phyloP scores from a whole-genome alignment of 2,113 vertebrate genomes.

The Brienomyrus brachyistius region DNA sequence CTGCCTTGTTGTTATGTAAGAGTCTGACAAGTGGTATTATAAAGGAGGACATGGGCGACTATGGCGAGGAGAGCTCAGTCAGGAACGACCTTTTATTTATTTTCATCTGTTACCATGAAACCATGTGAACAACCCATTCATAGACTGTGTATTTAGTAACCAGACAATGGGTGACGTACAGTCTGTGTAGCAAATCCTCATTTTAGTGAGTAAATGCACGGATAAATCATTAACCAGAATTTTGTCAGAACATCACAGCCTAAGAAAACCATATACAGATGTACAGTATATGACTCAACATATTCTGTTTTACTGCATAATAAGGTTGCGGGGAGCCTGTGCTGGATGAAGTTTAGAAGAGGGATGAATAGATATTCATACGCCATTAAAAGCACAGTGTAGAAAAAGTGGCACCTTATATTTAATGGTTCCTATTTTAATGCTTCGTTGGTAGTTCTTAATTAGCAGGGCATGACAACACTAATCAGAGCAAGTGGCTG shows the following conservation, averaged over 20 bases:
- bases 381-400: neutral
- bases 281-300: neutral
- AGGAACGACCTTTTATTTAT: neutral
- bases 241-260: neutral
- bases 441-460: neutral
- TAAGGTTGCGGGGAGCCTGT: neutral
- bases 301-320: neutral
- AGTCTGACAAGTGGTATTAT: neutral
- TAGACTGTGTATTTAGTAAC: neutral
- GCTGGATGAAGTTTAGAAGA: neutral
- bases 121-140: neutral
- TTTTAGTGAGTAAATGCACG: neutral
- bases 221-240: neutral
- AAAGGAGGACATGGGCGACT: neutral
- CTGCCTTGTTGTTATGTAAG: neutral
- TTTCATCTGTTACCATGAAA: neutral
- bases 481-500: neutral
- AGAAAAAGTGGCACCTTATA: neutral
- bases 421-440: neutral
- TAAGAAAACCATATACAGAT: constrained; percentile 3
- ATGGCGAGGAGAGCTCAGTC: neutral
- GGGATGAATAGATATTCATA: neutral
- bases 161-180: neutral
- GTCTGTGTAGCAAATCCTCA: neutral
- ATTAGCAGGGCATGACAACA: neutral